Conservation (phyloP, 2,113 vertebrate species). For the Egretta garzetta region DNA sequence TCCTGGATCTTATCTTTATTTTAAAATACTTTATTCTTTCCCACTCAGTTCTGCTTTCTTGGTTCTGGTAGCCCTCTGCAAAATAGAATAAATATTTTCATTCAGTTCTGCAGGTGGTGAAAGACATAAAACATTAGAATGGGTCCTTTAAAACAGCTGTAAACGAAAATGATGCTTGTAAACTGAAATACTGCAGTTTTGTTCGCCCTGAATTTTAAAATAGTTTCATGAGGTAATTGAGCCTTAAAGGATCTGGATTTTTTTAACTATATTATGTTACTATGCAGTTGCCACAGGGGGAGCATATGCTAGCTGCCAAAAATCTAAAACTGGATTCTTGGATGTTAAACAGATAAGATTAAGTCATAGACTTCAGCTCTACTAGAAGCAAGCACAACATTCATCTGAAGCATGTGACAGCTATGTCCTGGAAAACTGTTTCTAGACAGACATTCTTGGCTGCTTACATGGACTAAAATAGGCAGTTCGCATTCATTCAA, state of each 20-base stretch:
- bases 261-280: constrained; percentile 54
- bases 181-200: constrained; percentile 55
- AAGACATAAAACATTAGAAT: constrained; percentile 44
- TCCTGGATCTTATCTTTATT: background rate
- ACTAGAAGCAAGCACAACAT: constrained; percentile 43
- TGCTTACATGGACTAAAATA: constrained; percentile 25
- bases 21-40: background rate
- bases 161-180: constrained; percentile 60
- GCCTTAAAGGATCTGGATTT: constrained; percentile 55
- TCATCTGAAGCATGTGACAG: constrained; percentile 47
- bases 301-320: constrained; percentile 61
- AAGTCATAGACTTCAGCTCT: constrained; percentile 64
- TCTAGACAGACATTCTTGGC: constrained; percentile 59
- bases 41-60: background rate
- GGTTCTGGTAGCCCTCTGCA: constrained; percentile 22
- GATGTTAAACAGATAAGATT: constrained; percentile 74
- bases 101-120: constrained; percentile 43
- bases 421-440: constrained; percentile 39
- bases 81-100: constrained; percentile 34
- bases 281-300: constrained; percentile 59
- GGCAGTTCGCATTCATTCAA: background rate
- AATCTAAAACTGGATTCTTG: constrained; percentile 63
- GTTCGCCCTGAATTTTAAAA: constrained; percentile 60
- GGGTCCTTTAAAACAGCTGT: constrained; percentile 51
- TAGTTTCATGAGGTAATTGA: constrained; percentile 59